These are phyloP conservation scores for Coluber constrictor DNA, from an alignment of 2,797 vertebrate species.

Conservation along the genomic window DNA sequence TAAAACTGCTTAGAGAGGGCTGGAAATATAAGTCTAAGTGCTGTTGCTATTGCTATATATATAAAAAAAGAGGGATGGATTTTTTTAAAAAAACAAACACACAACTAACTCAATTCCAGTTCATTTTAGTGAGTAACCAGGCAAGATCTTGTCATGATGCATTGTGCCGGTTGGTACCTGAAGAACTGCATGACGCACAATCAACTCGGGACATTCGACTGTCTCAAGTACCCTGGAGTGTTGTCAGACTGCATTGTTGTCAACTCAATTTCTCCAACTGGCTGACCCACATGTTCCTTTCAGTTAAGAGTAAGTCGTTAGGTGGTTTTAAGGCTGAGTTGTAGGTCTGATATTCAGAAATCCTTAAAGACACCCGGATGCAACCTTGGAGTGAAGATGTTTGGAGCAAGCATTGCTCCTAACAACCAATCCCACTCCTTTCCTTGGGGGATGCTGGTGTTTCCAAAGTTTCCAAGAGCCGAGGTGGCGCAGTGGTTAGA, in stretches of 20 bases:
- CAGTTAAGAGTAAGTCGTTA: not conserved
- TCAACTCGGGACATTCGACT: not conserved
- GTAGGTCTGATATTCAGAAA: not conserved
- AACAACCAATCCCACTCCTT: not conserved
- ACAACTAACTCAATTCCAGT: not conserved
- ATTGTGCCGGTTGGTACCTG: not conserved
- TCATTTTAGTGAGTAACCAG: not conserved
- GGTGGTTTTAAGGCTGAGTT: not conserved
- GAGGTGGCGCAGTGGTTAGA: too few species aligned
- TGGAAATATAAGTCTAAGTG: too few species aligned
- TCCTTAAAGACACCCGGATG: not conserved
- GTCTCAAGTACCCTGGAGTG: not conserved
- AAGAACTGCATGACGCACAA: not conserved
- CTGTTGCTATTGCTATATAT: too few species aligned
- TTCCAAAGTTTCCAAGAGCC: not conserved
- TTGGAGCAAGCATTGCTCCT: not conserved
- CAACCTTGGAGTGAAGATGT: not conserved
- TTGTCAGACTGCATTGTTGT: not conserved
- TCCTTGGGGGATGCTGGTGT: not conserved
- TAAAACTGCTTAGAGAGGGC: too few species aligned
- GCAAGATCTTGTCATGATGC: not conserved
- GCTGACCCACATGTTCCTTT: not conserved
- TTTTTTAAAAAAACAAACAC: not conserved
- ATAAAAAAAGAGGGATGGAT: not conserved
- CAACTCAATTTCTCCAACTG: not conserved